These are phyloP conservation scores for Protosalanx chinensis DNA, from an alignment of 2,797 vertebrate species.

Conservation along the genomic window DNA sequence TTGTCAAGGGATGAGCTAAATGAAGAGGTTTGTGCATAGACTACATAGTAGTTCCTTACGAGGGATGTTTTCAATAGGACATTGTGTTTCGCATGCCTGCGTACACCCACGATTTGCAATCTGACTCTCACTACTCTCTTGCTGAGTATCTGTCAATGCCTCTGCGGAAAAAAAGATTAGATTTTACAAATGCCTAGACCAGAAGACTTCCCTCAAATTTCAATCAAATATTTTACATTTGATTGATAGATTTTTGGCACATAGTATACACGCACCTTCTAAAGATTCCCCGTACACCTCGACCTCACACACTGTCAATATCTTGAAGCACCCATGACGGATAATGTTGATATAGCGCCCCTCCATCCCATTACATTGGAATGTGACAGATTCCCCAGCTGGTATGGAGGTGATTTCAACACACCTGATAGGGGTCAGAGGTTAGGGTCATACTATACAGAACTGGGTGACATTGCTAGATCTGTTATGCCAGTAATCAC, in stretches of 20 bases:
- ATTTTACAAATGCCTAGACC: background rate
- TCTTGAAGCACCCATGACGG: background rate
- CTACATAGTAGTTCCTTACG: background rate
- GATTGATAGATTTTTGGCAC: background rate
- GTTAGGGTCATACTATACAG: background rate
- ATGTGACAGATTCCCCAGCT: background rate
- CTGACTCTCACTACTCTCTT: background rate
- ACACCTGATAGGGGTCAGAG: background rate
- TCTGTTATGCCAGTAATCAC: background rate
- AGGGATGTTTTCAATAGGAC: slow-evolving; percentile 1
- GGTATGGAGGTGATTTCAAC: background rate
- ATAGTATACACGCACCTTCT: background rate
- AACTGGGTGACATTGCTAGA: background rate
- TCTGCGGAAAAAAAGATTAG: background rate
- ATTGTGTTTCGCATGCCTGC: background rate
- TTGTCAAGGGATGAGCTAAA: background rate
- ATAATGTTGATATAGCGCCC: background rate
- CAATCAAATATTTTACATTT: background rate
- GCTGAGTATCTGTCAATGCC: background rate
- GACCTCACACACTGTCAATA: slow-evolving; percentile 4
- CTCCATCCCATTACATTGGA: slow-evolving; percentile 3
- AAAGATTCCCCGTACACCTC: slow-evolving; percentile 4
- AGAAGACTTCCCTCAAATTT: background rate
- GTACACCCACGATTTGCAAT: background rate
- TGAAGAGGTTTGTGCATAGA: background rate